Evolutionary conservation across 2,113 vertebrate genomes (phyloP), one percentile per base, ranked within the genome.

Genomic region (Propithecus coquereli): DNA sequence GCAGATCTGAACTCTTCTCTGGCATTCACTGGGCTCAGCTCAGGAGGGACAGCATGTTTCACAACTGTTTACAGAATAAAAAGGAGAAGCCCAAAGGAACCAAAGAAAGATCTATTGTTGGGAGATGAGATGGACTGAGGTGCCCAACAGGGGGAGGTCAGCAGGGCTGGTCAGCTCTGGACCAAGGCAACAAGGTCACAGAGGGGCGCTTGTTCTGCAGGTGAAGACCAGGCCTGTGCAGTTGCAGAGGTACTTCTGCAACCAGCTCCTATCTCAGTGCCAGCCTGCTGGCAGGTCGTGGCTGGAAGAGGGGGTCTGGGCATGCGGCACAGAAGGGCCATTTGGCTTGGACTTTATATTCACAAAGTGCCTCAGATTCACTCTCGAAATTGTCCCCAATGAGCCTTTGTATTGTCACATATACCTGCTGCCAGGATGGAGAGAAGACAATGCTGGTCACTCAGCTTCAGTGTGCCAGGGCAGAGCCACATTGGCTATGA

Each of bases 21-120:
- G 43, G 90, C 4, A 3, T 8, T 80, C 45, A 63, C 13, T 50
- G 16, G 25, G 40, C 89, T 74, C n/a, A 23, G 57, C n/a, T 87
- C 11, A 59, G 50, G 30, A 94, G 27, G 47, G 43, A 54, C 85
- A 27, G 37, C 0, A 0, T 47, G 54, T 83, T 87, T 97, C 30
- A 81, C 27, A 95, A 63, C 43, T 97, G 91, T 95, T 97, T 94
- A 83, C 73, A 82, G 88, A 81, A 32, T 76, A 45, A 57, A n/a
- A 10, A 63, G 32, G 66, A 18, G 11, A 30, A 37, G 14, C 37
- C 87, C 83, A 52, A 47, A 79, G 76, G 54, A 85, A 47, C n/a
- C 90, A 83, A 93, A 95, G 95, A 93, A 94, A 91, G 97, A 86
- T 20, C 40, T 70, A 63, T 71, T 96, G 82, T 93, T 95, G 54